Conservation (phyloP, 2,797 vertebrate species). For the Lindbergichthys nudifrons region DNA sequence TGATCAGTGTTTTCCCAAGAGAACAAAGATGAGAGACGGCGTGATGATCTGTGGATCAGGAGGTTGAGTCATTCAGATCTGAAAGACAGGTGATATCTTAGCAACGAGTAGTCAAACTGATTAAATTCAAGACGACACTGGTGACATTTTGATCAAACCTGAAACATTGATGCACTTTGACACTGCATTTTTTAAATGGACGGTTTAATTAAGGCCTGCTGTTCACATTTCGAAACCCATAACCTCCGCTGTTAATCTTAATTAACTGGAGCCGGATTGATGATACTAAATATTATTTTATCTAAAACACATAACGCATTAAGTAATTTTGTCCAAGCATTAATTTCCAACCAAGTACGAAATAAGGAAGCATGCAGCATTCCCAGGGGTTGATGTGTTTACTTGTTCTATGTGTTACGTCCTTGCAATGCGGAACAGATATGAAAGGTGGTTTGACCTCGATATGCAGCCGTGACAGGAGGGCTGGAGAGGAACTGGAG, state of each 20-base stretch:
- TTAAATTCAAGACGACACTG: not conserved
- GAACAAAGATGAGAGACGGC: slow-evolving; percentile 5
- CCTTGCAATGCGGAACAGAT: slow-evolving; percentile 58
- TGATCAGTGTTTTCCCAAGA: slow-evolving; percentile 26
- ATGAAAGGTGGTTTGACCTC: slow-evolving; percentile 79
- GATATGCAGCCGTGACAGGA: slow-evolving; percentile 70
- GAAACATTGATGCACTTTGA: not conserved
- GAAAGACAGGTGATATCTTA: slow-evolving; percentile 18
- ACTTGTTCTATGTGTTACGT: slow-evolving; percentile 38
- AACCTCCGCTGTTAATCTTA: not conserved
- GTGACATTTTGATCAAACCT: not conserved
- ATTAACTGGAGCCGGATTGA: slow-evolving; percentile 1
- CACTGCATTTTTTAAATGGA: not conserved
- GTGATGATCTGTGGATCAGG: not conserved
- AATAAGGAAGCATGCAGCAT: slow-evolving; percentile 18
- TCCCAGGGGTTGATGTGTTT: slow-evolving; percentile 18
- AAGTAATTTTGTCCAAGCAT: not conserved
- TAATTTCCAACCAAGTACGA: not conserved
- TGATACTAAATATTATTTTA: not conserved
- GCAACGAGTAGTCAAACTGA: not conserved
- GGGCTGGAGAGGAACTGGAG: slow-evolving; percentile 64
- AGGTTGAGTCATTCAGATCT: slow-evolving; percentile 22
- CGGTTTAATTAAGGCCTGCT: not conserved
- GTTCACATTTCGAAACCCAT: not conserved
- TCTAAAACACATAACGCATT: not conserved